A percentile compares a stretch with the other conserved stretches of the same genome.
These are phyloP conservation scores for Conus betulinus DNA, from an alignment of 1,140 invertebrate species.

Conservation along the genomic window DNA sequence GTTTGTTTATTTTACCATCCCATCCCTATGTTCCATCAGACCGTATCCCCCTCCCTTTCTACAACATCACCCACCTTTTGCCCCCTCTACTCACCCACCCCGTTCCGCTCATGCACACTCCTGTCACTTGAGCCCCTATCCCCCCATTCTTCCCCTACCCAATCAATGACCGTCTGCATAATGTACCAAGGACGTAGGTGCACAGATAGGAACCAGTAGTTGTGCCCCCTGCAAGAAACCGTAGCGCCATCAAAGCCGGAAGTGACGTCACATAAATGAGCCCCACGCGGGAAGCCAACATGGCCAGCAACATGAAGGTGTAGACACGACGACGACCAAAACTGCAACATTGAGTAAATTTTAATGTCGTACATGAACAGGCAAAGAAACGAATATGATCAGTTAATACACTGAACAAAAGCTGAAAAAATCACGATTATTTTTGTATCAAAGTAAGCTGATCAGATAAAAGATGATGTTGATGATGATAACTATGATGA, in stretches of 20 bases:
- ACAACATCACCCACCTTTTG: not conserved
- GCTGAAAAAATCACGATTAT: no score
- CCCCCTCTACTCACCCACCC: not conserved
- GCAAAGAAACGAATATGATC: no score
- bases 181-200: slow-evolving; percentile 79
- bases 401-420: no score
- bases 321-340: slow-evolving; percentile 24
- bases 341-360: not conserved
- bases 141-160: not conserved
- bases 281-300: slow-evolving; percentile 35
- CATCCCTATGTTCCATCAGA: not conserved
- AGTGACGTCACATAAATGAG: slow-evolving; percentile 56
- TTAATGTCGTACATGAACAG: no score
- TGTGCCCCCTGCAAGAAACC: slow-evolving; percentile 79
- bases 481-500: no score
- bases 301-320: slow-evolving; percentile 13
- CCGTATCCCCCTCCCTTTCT: not conserved
- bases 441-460: no score
- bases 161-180: not conserved
- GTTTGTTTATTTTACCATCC: not conserved
- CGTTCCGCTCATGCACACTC: no score
- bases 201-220: slow-evolving; percentile 83
- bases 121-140: no score
- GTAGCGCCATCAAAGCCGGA: not conserved
- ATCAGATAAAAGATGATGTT: no score